Evolutionary conservation across 2,113 vertebrate species (phyloP), one percentile per base, ranked within the genome.

Genomic region (Oreotrochilus melanogaster): DNA sequence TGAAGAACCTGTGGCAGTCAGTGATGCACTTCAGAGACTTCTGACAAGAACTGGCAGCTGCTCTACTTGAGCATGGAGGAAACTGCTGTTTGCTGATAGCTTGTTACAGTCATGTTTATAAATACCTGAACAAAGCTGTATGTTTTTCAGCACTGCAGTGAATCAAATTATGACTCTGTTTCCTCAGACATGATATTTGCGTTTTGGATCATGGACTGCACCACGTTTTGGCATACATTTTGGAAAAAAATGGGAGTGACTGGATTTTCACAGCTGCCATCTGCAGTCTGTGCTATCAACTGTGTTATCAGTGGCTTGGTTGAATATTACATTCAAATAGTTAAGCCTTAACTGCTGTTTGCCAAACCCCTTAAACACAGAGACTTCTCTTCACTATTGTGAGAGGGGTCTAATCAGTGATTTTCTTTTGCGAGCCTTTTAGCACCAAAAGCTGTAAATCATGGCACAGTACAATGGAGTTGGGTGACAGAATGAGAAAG

Each of bases 121-220:
- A 95, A 96, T 67, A 90, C 42, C 60, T 80, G 82, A 96, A 94
- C 88, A 94, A 94, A 97, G 72, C 51, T 80, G 8, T 24, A 8
- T 65, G 51, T 92, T 95, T 93, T 82, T 80, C 78, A 94, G 82
- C 1, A 0, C 31, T 64, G 60, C 72, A 84, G 58, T 84, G 88
- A 90, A 51, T 80, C 54, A 80, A 71, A 90, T 86, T 58, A 90
- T 37, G 64, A 76, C 74, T 79, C 74, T 79, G 50, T 92, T 95
- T 90, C 56, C 72, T 70, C 19, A 86, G 56, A 86, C 12, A 2
- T 31, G 31, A 15, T 71, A 83, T 96, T 90, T 93, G 56, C 79
- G 91, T 95, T 95, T 94, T 92, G 64, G 69, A 88, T 90, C 82
- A 88, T n/a, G 67, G 19, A 54, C 31, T 66, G 18, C 1, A 6